Base-by-base conservation (phyloP, 2,797 vertebrate genomes). In the Geotrypetes seraphini region DNA sequence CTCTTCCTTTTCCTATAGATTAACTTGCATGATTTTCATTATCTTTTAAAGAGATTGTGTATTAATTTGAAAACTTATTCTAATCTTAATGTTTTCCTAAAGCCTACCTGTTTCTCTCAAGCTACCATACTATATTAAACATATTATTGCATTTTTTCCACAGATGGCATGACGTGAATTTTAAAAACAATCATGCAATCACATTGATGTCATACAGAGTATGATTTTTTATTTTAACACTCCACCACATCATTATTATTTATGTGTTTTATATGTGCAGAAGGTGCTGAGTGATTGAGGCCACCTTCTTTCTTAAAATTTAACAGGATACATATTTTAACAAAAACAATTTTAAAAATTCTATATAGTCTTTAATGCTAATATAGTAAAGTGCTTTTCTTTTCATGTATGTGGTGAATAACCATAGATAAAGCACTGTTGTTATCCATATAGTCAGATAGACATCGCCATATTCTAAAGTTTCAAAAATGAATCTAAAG, bases 81-180 rank as follows among this genome's bases (percentile, higher is more conserved):
- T 81, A 79, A 66, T 74, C 73, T 81, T 75, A 78, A 71, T 79
- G 78, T 79, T 73, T 69, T 81, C 79, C 75, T 77, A 79, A 74
- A 70, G 77, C 74, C 78, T 85, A 84, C 78, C 78, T 74, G 75
- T 73, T 75, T 82, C 75, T 81, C 51, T 81, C 79, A 80, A 78
- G 78, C 77, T 83, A 83, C 75, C 77, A 54, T 81, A 85, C 69
- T 81, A 79, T 77, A 81, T 71, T 30, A 83, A 82, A 78, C 78
- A 75, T 77, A 84, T 85, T 85, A 85, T 85, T 85, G 82, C 81
- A 81, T 85, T 85, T 85, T 81, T n/a, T 76, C 67, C 81, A 83
- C 79, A 82, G 74, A 83, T 80, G 79, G 60, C 69, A 80, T 78
- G 74, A 63, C 73, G 60, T 74, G 77, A 78, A 68, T 63, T 77